phyloP scores from a whole-genome alignment of 1,140 invertebrate species.

The Hyles vespertilio region DNA sequence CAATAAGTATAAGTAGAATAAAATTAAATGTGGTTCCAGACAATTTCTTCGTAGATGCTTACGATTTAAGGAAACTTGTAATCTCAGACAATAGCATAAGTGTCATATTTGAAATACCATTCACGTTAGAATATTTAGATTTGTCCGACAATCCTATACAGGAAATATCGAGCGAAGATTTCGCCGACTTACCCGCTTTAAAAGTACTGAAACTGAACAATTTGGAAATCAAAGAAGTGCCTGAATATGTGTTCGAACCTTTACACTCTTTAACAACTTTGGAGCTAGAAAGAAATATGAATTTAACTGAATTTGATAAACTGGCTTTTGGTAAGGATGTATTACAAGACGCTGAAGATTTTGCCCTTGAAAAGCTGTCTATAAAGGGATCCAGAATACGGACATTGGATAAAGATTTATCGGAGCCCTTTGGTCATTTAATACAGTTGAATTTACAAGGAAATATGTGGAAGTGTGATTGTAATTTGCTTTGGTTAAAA shows the following conservation, averaged over 20 bases:
- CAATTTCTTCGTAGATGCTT: conserved; percentile 62
- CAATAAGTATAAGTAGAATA: conserved; percentile 51
- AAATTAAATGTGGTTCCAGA: conserved; percentile 46
- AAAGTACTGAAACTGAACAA: conserved; percentile 61
- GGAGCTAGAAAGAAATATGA: conserved; percentile 59
- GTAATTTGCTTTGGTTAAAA: conserved; percentile 59
- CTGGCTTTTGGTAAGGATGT: conserved; percentile 58
- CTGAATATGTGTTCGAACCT: conserved; percentile 44
- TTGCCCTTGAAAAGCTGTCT: conserved; percentile 51
- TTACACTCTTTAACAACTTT: conserved; percentile 48
- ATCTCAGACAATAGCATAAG: conserved; percentile 58
- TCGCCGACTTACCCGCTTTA: conserved; percentile 48
- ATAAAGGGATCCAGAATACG: conserved; percentile 53
- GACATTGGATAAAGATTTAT: conserved; percentile 42
- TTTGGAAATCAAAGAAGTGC: conserved; percentile 52
- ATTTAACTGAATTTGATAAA: conserved; percentile 50
- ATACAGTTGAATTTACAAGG: conserved; percentile 57
- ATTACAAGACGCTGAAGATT: conserved; percentile 55
- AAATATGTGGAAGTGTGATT: conserved; percentile 68
- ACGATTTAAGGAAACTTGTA: conserved; percentile 49
- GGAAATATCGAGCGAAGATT: conserved; percentile 51
- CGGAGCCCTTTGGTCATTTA: conserved; percentile 49
- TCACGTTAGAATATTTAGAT: conserved; percentile 64
- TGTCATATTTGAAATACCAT: conserved; percentile 59
- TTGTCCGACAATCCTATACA: conserved; percentile 62